phyloP scores from a whole-genome alignment of 2,888 invertebrate genomes.

The Atethmia centrago region DNA sequence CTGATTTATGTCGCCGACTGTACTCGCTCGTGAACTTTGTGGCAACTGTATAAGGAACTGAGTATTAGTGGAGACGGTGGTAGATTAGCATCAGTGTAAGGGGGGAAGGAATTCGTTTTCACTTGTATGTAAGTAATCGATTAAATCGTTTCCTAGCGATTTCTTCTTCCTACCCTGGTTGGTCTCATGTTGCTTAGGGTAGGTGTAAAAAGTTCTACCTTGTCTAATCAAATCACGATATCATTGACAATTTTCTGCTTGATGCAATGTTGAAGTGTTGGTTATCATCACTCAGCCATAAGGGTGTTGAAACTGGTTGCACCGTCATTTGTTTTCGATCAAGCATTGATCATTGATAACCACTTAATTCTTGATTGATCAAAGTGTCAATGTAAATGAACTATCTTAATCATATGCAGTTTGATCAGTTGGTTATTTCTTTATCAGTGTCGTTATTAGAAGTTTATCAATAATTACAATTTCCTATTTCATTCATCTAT shows the following conservation, averaged over 20 bases:
- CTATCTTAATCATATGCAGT: neutral
- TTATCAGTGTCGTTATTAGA: neutral
- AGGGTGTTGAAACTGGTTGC: neutral
- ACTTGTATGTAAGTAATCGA: conserved; percentile 15
- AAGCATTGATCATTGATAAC: conserved; percentile 6
- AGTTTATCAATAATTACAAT: neutral
- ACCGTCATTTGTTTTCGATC: conserved; percentile 4
- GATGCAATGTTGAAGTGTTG: neutral
- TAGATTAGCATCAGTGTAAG: conserved; percentile 29
- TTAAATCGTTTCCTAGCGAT: neutral
- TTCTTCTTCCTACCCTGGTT: neutral
- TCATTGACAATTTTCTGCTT: neutral
- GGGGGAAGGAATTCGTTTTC: conserved; percentile 18
- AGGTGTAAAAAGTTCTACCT: neutral
- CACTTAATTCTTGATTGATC: conserved; percentile 6
- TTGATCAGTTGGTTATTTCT: neutral
- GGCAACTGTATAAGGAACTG: conserved; percentile 45
- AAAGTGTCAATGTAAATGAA: conserved; percentile 14
- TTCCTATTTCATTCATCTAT: neutral
- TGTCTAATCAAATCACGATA: too few relatives aligned
- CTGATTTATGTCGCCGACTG: conserved; percentile 76
- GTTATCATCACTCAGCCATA: neutral
- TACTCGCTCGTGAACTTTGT: conserved; percentile 60
- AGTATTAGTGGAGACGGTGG: conserved; percentile 35
- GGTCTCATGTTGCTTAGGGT: neutral